phyloP scores from a whole-genome alignment of 2,113 vertebrate genomes.

The Hyla sarda region DNA sequence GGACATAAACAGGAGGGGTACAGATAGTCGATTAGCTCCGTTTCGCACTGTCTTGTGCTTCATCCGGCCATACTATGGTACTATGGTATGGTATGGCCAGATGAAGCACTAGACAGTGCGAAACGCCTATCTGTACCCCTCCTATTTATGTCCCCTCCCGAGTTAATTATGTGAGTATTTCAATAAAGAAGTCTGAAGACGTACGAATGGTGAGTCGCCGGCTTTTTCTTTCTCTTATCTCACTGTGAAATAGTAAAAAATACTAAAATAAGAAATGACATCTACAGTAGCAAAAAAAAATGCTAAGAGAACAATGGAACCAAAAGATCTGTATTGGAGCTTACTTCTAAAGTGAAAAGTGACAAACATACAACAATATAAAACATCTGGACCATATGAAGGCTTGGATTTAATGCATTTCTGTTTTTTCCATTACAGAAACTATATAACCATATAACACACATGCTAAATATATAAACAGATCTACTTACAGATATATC shows the following conservation, averaged over 20 bases:
- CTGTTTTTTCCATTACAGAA: neutral
- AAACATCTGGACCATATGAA: neutral
- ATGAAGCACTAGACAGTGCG: no score
- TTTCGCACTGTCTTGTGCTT: no score
- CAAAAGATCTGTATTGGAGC: neutral
- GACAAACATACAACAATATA: neutral
- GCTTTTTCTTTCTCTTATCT: no score
- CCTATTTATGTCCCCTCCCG: no score
- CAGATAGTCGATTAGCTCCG: no score
- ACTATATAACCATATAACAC: neutral
- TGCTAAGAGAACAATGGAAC: neutral
- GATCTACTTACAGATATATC: slow-evolving; percentile 88
- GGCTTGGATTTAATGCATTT: neutral
- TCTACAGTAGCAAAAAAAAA: neutral
- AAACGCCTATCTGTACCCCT: no score
- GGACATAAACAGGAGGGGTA: no score
- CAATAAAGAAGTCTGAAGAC: no score
- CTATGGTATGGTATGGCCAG: no score
- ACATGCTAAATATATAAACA: slow-evolving; percentile 8
- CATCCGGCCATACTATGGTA: no score
- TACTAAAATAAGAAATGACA: neutral
- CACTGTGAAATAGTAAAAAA: neutral
- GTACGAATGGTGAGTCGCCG: no score
- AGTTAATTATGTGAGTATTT: no score
- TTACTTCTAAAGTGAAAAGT: neutral